These are phyloP conservation scores for Etheostoma perlongum DNA, from an alignment of 2,797 vertebrate species.

Conservation along the genomic window DNA sequence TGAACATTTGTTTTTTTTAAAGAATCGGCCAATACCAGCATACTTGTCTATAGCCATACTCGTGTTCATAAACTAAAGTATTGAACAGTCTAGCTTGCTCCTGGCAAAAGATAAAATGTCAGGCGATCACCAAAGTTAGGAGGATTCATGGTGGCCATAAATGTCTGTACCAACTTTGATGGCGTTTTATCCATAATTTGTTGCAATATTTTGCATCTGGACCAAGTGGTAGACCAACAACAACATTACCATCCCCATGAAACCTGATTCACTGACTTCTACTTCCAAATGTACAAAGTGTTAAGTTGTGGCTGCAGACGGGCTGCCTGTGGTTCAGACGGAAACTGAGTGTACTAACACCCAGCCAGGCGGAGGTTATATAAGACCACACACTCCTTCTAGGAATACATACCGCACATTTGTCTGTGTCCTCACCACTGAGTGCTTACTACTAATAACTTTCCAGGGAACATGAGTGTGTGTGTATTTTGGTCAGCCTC, in stretches of 20 bases:
- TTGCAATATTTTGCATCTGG: background rate
- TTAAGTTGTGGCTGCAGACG: slow-evolving; percentile 9
- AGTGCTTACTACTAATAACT: background rate
- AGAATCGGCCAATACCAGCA: background rate
- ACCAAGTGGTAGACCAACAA: background rate
- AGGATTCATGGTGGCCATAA: background rate
- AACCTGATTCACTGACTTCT: slow-evolving; percentile 13
- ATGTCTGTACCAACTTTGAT: background rate
- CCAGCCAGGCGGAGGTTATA: slow-evolving; percentile 19
- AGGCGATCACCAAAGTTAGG: background rate
- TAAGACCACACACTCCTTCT: slow-evolving; percentile 42
- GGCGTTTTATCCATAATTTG: background rate
- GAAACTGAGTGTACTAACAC: slow-evolving; percentile 34
- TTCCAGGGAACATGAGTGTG: slow-evolving; percentile 28
- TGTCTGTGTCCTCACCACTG: background rate
- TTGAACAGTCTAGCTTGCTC: no score
- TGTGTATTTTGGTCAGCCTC: background rate
- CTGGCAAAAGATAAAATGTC: no score
- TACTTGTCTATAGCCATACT: background rate
- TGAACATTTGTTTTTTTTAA: background rate
- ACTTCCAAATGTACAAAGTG: background rate
- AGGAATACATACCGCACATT: slow-evolving; percentile 38
- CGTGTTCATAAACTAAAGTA: background rate
- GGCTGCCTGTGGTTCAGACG: slow-evolving; percentile 37
- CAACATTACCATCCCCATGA: background rate